Evolutionary conservation across 2,888 invertebrate species (phyloP).

Genomic region (Sinohyriopsis cumingii): DNA sequence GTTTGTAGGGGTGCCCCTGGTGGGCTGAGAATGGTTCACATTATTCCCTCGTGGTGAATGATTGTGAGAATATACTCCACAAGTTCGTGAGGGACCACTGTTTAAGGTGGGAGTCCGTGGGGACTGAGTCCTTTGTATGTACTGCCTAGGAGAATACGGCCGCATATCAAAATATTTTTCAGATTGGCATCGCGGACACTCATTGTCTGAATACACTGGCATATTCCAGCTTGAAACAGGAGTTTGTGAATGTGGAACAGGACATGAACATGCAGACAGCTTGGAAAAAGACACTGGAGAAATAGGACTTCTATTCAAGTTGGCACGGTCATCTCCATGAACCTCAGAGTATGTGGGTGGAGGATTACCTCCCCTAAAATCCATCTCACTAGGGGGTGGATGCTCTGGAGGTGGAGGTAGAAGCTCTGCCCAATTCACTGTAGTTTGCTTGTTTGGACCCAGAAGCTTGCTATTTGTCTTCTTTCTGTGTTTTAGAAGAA

Average conservation of each 20-base stretch:
- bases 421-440: slow-evolving; percentile 69
- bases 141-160: slow-evolving; percentile 53
- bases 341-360: slow-evolving; percentile 39
- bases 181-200: slow-evolving; percentile 48
- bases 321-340: slow-evolving; percentile 30
- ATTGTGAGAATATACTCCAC: slow-evolving; percentile 22
- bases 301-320: slow-evolving; percentile 47
- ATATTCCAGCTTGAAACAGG: slow-evolving; percentile 47
- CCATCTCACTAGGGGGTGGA: slow-evolving; percentile 70
- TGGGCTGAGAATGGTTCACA: slow-evolving; percentile 27
- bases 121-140: slow-evolving; percentile 43
- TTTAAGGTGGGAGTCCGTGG: slow-evolving; percentile 31
- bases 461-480: slow-evolving; percentile 33
- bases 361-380: slow-evolving; percentile 56
- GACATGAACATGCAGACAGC: slow-evolving; percentile 64
- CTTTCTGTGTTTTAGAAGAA: slow-evolving; percentile 55
- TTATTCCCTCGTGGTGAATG: slow-evolving; percentile 15
- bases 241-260: slow-evolving; percentile 57
- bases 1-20: slow-evolving; percentile 23
- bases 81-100: slow-evolving; percentile 22
- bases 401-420: slow-evolving; percentile 73
- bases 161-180: slow-evolving; percentile 49
- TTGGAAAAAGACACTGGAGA: slow-evolving; percentile 62
- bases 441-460: slow-evolving; percentile 58
- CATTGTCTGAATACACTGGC: slow-evolving; percentile 61